phyloP scores from a whole-genome alignment of 2,113 vertebrate species.

The Gulo gulo region DNA sequence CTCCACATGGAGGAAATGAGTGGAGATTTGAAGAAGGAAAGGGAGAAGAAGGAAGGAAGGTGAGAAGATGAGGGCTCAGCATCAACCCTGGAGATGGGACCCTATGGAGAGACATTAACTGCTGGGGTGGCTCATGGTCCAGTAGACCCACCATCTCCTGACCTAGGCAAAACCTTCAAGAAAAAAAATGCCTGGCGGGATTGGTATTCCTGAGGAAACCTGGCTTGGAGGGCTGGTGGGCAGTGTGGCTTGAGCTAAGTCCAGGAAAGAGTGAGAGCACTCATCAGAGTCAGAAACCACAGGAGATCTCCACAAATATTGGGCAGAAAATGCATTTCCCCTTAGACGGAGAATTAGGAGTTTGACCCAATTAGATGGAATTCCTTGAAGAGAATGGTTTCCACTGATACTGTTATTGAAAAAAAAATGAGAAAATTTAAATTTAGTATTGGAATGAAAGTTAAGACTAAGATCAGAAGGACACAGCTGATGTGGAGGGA shows the following conservation, averaged over 20 bases:
- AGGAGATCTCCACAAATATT: background rate
- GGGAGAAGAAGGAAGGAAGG: background rate
- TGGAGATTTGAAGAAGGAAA: background rate
- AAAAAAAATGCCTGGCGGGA: accelerated
- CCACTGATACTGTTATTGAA: background rate
- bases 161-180: too few relatives aligned
- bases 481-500: background rate
- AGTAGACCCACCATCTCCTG: background rate
- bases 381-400: background rate
- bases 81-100: accelerated
- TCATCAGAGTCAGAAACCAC: background rate
- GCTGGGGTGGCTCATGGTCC: accelerated
- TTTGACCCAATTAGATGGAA: background rate
- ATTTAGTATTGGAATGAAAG: background rate
- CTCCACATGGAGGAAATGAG: background rate
- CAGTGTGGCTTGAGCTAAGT: background rate
- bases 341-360: background rate
- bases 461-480: background rate
- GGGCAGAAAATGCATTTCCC: background rate
- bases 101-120: background rate
- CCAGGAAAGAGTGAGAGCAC: background rate
- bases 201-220: background rate
- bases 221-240: background rate
- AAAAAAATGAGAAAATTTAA: background rate
- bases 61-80: too few relatives aligned